Evolutionary conservation across 2,797 vertebrate genomes (phyloP), one percentile per base, ranked within the genome.

Genomic region (Alectoris magna): DNA sequence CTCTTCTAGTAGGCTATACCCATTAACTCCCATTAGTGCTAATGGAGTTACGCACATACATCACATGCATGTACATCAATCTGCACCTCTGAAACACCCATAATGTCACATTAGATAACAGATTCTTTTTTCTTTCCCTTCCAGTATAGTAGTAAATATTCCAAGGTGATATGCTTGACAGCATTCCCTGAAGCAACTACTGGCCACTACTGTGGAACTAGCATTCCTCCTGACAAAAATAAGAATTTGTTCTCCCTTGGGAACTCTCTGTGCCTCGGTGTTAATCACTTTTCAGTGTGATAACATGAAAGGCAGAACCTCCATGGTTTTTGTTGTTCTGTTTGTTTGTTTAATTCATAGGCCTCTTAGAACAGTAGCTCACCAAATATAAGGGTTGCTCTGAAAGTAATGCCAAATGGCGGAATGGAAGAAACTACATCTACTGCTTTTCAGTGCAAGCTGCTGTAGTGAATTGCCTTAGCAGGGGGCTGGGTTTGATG

Each of bases 21-120:
- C 91, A 87, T 96, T 94, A 96, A 81, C 66, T 89, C 66, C 84
- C 88, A 86, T 96, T 95, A 96, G 88, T 59, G 69, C 49, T 94
- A 94, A 93, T 96, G 93, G 83, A 93, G 81, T 68, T 94, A 8
- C 14, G 56, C 77, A 87, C 86, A 84, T 64, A 56, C 76, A 92
- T 93, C 94, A 85, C 43, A 55, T 31, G 62, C 72, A 36, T 31
- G 48, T 38, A 15, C 88, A 91, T 59, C 80, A 38, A 58, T 64
- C 67, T 84, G 73, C 66, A 62, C 88, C 88, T 34, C 46, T 62
- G 53, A 39, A 90, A 77, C 39, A n/a, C 14, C 63, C 60, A 31
- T 24, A 53, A 14, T n/a, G 58, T 16, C 81, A 84, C 58, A 14
- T 14, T 3, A 48, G 29, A 8, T 5, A 91, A 18, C 78, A 94